Base-by-base conservation (phyloP, 2,888 invertebrate genomes). In the Auanema sp. region DNA sequence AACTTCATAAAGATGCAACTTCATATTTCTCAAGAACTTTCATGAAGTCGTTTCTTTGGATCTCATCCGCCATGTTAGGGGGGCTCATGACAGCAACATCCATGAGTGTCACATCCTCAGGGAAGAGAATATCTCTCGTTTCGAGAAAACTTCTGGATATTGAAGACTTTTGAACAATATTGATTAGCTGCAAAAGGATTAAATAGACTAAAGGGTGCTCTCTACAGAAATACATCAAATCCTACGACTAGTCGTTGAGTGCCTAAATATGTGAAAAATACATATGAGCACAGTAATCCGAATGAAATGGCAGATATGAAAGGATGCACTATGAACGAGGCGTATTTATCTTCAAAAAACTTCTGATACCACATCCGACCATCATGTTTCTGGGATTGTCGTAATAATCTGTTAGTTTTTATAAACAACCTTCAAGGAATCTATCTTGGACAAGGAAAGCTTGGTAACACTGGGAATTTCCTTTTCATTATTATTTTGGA, bases 51-150 rank as follows among this genome's bases (percentile, higher is more conserved):
- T 58, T 49, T 24, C 78, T 47, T 52, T 75, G 60, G 0, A 44
- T 41, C 0, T 49, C 11, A 44, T 64, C 58, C 1, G 71, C 71
- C 58, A 79, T 61, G 42, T 79, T 71, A 10, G 79, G 79, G 0
- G 79, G 78, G 1, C 61, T 64, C 58, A 79, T 60, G 3, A 79
- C 65, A 6, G 79, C 76, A 41, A 79, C 70, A 58, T 79, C 79
- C 64, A 79, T 66, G 10, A 66, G 59, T 63, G 61, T 55, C 14
- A 59, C 43, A 47, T 78, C 76, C 50, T 72, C 68, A 3, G 67
- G 60, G 47, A 74, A 78, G 24, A 69, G 58, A 14, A 63, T 55
- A 0, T 64, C 55, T 8, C 76, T 71, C 23, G 73, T 60, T 57
- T 76, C 73, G 2, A 79, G 65, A 55, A 79, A 79, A 3, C 62